A percentile compares a stretch with the other conserved stretches of the same genome.
These are phyloP conservation scores for Cryptocheilus praepositus DNA, from an alignment of 2,888 invertebrate genomes.

Conservation along the genomic window DNA sequence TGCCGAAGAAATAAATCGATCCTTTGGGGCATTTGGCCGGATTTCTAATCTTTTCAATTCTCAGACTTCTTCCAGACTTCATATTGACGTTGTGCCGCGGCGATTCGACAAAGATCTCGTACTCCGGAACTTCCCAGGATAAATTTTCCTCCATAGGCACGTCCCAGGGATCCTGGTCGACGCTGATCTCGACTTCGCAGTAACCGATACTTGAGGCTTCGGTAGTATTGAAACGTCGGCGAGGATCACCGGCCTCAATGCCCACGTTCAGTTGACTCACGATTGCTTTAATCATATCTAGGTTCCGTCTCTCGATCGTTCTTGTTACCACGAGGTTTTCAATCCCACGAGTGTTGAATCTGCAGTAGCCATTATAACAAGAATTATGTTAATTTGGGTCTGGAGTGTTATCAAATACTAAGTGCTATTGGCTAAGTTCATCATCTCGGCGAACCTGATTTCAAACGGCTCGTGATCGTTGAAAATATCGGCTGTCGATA, in stretches of 20 bases:
- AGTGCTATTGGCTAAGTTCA: too few relatives aligned
- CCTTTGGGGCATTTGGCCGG: slow-evolving; percentile 35
- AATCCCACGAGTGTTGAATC: slow-evolving; percentile 45
- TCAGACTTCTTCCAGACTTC: not conserved
- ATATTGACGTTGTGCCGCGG: not conserved
- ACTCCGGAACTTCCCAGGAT: not conserved
- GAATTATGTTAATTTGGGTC: too few relatives aligned
- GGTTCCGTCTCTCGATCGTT: slow-evolving; percentile 40
- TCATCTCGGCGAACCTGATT: slow-evolving; percentile 10
- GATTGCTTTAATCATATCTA: slow-evolving; percentile 48
- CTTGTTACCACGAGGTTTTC: slow-evolving; percentile 49
- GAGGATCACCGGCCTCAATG: slow-evolving; percentile 16
- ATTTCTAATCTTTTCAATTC: slow-evolving; percentile 33
- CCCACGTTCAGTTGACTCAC: slow-evolving; percentile 45
- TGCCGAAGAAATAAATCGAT: slow-evolving; percentile 43
- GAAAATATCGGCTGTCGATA: slow-evolving; percentile 17
- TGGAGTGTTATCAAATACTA: too few relatives aligned
- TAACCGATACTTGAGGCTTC: slow-evolving; percentile 42
- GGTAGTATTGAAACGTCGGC: slow-evolving; percentile 21
- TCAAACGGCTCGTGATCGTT: slow-evolving; percentile 43
- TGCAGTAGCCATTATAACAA: not conserved
- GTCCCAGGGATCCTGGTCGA: slow-evolving; percentile 14
- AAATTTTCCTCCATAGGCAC: not conserved
- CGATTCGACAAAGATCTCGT: slow-evolving; percentile 20
- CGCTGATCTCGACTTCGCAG: slow-evolving; percentile 40